Evolutionary conservation across 2,797 vertebrate species (phyloP).

Genomic region (Leptoclinus maculatus): DNA sequence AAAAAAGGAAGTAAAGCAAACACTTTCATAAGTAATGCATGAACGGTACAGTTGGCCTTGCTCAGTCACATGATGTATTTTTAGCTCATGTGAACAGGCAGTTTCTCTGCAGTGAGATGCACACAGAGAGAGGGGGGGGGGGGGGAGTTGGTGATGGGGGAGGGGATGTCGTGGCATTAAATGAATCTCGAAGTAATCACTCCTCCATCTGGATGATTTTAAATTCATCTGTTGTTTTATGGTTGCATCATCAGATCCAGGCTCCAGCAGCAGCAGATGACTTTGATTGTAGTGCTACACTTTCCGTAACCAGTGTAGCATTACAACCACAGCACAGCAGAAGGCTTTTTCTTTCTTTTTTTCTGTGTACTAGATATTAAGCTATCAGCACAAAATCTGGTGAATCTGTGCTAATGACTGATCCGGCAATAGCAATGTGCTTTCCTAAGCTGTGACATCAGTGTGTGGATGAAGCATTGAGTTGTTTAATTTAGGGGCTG

Average conservation of each 20-base stretch:
- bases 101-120: conserved; percentile 69
- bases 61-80: conserved; percentile 82
- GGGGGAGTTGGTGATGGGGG: conserved; percentile 50
- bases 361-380: not conserved
- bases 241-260: conserved; percentile 12
- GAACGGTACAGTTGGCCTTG: conserved; percentile 74
- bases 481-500: not conserved
- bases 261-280: conserved; percentile 28
- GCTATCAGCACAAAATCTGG: not conserved
- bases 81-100: conserved; percentile 80
- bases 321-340: not conserved
- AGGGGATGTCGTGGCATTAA: conserved; percentile 60
- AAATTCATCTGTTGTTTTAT: conserved; percentile 62
- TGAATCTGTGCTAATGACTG: not conserved
- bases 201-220: conserved; percentile 74
- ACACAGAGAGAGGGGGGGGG: conserved; percentile 30
- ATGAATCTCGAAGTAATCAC: conserved; percentile 70
- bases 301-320: not conserved
- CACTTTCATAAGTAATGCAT: conserved; percentile 85
- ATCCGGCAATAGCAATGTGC: not conserved
- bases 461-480: not conserved
- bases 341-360: not conserved
- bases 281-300: not conserved
- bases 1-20: conserved; percentile 69
- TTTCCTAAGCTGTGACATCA: not conserved